A percentile compares a stretch with the other conserved stretches of the same genome.
Evolutionary conservation across 2,888 invertebrate genomes (phyloP).

Genomic region (Periphyllus acericola): DNA sequence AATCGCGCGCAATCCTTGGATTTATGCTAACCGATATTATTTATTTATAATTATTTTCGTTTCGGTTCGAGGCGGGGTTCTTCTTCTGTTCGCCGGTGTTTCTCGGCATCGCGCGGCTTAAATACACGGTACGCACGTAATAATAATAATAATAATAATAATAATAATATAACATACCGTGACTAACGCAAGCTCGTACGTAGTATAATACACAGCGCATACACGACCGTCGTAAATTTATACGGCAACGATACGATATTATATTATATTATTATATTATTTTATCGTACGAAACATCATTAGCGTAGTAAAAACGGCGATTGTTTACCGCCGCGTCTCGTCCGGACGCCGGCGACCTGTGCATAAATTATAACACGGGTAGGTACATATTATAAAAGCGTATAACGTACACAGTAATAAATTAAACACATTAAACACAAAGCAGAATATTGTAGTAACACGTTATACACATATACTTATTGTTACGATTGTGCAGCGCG

Average conservation of each 20-base stretch:
- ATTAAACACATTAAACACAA: too few species aligned
- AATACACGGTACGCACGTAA: neutral
- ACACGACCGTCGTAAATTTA: neutral
- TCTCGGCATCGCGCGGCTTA: neutral
- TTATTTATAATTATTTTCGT: neutral
- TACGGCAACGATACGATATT: neutral
- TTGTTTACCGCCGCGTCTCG: neutral
- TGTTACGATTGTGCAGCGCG: too few species aligned
- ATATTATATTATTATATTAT: neutral
- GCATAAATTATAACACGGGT: too few species aligned
- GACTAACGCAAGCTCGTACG: neutral
- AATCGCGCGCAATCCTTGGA: conserved; percentile 16
- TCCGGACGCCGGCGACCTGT: too few species aligned
- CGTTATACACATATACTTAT: too few species aligned
- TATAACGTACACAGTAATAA: too few species aligned
- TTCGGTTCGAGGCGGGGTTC: neutral
- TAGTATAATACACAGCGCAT: neutral
- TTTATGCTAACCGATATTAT: neutral
- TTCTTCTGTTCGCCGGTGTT: neutral
- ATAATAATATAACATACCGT: neutral
- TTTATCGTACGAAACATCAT: neutral
- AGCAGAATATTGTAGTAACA: too few species aligned
- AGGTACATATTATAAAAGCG: neutral
- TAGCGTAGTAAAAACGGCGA: neutral
- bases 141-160: neutral